phyloP scores from a whole-genome alignment of 2,113 vertebrate species.

The Ammodramus savannarum region DNA sequence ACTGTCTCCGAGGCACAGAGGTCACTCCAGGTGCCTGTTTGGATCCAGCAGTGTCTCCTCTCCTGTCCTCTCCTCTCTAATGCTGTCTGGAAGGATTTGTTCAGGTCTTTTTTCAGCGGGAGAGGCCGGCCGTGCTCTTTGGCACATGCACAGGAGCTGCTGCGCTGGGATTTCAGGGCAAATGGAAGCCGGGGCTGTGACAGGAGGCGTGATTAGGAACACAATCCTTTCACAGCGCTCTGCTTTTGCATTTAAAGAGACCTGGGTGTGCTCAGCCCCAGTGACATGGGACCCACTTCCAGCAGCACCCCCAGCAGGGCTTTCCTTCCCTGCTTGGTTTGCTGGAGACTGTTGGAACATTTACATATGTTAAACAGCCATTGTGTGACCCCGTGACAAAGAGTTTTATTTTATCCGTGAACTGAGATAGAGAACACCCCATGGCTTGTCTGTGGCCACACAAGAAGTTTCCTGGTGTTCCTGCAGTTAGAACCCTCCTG shows the following conservation, averaged over 20 bases:
- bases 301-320: neutral
- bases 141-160: neutral
- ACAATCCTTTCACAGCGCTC: neutral
- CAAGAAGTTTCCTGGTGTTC: neutral
- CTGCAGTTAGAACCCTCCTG: neutral
- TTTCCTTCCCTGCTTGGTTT: neutral
- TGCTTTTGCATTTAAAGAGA: neutral
- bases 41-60: conserved; percentile 27
- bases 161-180: neutral
- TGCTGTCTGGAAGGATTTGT: conserved; percentile 62
- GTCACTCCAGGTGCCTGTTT: conserved; percentile 61
- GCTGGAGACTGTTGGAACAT: neutral
- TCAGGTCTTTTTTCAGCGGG: neutral
- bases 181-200: neutral
- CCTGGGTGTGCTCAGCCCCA: conserved; percentile 10
- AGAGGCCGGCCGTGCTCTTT: neutral
- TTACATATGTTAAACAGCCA: conserved; percentile 35
- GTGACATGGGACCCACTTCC: neutral
- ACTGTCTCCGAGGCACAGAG: neutral
- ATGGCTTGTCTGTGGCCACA: neutral
- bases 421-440: neutral
- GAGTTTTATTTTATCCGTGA: conserved; percentile 14
- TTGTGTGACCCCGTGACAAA: conserved; percentile 9
- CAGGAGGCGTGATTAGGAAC: neutral
- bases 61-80: conserved; percentile 15